Evolutionary conservation across 2,888 invertebrate species (phyloP), one percentile per base, ranked within the genome.

Genomic region (Glaucopsyche alexis): DNA sequence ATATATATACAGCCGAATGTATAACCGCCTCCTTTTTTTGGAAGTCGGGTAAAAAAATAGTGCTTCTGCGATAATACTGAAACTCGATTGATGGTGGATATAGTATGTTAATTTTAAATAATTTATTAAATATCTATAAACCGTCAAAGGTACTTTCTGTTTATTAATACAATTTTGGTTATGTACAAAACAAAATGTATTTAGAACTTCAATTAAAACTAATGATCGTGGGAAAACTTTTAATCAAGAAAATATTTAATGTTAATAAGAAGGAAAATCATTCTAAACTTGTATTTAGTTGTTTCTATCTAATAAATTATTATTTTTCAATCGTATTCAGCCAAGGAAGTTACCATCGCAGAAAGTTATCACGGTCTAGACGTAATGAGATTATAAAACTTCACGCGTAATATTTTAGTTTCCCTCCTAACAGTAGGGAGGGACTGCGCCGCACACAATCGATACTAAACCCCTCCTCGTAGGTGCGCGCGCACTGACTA

Each of bases 401-500:
- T 78, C 76, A 77, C 73, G 76, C 77, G 74, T 79, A 82, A 82
- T 82, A 84, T 83, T 81, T 82, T 81, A 82, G 81, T 82, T 85
- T 83, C 82, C 81, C 83, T 84, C 83, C 82, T 80, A 83, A 83
- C 76, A 83, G 82, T 80, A 80, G 78, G 79, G 79, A 80, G 79
- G 80, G 81, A 82, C 81, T 81, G 78, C 77, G 79, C 81, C 83
- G 85, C 84, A 84, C 84, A 81, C 79, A 87, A 91, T 92, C 91
- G 86, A 92, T 92, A 92, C 87, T 55, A 78, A 80, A 85, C 86
- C 87, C 87, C 87, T 83, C 85, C 84, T 81, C 72, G 76, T 75
- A 75, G 78, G 74, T 80, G 91, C 91, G 91, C 88, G 90, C 90
- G 91, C 91, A 91, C 73, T 75, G 19, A 50, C 77, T 74, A 78